A percentile compares a stretch with the other conserved stretches of the same genome.
Conservation (phyloP, 1,140 invertebrate genomes). For the roundworm (Caenorhabditis elegans) region DNA sequence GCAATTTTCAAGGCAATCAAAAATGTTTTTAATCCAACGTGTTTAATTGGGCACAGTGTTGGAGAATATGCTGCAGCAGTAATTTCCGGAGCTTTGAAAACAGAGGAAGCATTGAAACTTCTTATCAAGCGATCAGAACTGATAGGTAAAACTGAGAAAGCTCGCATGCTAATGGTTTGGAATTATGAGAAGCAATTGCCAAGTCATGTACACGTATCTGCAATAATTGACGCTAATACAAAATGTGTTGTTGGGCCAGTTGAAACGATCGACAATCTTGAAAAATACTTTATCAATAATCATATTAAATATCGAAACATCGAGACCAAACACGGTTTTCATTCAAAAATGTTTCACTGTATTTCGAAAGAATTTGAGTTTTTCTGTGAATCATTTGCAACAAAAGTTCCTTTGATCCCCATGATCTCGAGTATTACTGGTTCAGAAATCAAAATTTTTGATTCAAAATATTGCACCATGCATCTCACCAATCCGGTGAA, state of each 20-base stretch:
- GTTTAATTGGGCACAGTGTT: slow-evolving; percentile 55
- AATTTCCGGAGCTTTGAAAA: slow-evolving; percentile 25
- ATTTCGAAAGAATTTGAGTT: slow-evolving; percentile 52
- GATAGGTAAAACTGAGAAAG: slow-evolving; percentile 41
- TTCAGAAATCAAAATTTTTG: slow-evolving; percentile 6
- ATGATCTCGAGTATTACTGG: slow-evolving; percentile 57
- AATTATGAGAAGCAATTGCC: slow-evolving; percentile 34
- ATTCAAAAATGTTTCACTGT: slow-evolving; percentile 53
- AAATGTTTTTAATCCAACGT: slow-evolving; percentile 31
- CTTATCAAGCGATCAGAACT: slow-evolving; percentile 43
- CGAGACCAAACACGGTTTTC: slow-evolving; percentile 52
- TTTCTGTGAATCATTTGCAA: not conserved
- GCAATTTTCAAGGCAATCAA: slow-evolving; percentile 36
- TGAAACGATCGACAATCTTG: slow-evolving; percentile 33
- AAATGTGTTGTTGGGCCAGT: slow-evolving; percentile 49
- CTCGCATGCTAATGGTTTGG: slow-evolving; percentile 50
- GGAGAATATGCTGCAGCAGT: slow-evolving; percentile 58
- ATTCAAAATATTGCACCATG: slow-evolving; percentile 46
- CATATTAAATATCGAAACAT: slow-evolving; percentile 43
- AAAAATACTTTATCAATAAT: slow-evolving; percentile 15
- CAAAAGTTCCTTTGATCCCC: not conserved
- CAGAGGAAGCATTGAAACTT: slow-evolving; percentile 42
- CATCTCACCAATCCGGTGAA: slow-evolving; percentile 54
- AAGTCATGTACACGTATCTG: slow-evolving; percentile 49
- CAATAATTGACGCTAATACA: slow-evolving; percentile 41